phyloP scores from a whole-genome alignment of 2,797 vertebrate genomes.

The Hydrolagus colliei region DNA sequence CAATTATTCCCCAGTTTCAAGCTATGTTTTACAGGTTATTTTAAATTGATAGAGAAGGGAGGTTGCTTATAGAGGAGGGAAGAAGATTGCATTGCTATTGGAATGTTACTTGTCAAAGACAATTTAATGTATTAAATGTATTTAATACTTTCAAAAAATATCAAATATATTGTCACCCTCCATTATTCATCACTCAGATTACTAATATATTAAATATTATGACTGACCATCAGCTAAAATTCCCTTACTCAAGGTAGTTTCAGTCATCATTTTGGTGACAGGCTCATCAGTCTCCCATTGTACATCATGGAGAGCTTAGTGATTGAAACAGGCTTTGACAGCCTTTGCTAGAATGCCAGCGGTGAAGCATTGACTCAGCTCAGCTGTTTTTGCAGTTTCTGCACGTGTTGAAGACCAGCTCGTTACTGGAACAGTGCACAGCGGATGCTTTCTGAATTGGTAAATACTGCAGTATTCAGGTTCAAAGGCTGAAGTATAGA shows the following conservation, averaged over 20 bases:
- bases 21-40: too few relatives aligned
- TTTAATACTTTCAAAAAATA: neutral
- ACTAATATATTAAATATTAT: slow-evolving; percentile 2
- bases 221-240: slow-evolving; percentile 14
- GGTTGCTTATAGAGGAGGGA: neutral
- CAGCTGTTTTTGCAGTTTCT: neutral
- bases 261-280: neutral
- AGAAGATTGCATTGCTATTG: neutral
- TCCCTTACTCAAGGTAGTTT: neutral
- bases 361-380: neutral
- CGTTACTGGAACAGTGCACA: neutral
- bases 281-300: neutral
- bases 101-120: neutral
- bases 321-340: slow-evolving; percentile 24
- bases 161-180: neutral
- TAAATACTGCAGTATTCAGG: neutral
- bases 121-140: neutral
- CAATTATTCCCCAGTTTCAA: too few relatives aligned
- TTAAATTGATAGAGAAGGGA: neutral
- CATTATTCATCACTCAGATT: slow-evolving; percentile 3
- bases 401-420: neutral
- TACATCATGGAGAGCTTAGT: neutral
- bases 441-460: neutral
- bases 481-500: neutral
- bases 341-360: neutral